These are phyloP conservation scores for Amphipoea oculea DNA, from an alignment of 2,888 invertebrate species.

Conservation along the genomic window DNA sequence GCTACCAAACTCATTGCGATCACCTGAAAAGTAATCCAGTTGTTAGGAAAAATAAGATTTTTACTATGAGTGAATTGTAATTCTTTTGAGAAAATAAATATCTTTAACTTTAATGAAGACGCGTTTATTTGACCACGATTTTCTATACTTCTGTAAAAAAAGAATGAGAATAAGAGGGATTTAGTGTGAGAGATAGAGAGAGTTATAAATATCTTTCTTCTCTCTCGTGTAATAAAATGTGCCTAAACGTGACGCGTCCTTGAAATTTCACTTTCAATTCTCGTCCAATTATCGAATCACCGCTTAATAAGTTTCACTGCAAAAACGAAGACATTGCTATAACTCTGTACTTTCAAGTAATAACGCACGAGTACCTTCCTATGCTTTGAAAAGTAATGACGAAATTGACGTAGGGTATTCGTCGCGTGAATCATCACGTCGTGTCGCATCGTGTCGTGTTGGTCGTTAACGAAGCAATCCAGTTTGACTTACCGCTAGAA, in stretches of 20 bases:
- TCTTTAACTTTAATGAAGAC: too few species aligned
- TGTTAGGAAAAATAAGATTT: neutral
- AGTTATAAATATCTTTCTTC: neutral
- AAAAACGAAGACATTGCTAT: neutral
- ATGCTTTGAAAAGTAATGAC: neutral
- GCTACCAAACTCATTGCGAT: slow-evolving; percentile 61
- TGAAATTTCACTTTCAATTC: neutral
- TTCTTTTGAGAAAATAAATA: too few species aligned
- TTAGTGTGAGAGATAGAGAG: neutral
- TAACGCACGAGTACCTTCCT: neutral
- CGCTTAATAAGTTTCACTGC: neutral
- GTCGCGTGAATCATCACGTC: neutral
- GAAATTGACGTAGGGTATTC: neutral
- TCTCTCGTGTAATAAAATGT: neutral
- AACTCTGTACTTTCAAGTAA: neutral
- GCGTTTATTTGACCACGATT: neutral
- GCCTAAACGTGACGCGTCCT: neutral
- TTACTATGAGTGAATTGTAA: too few species aligned
- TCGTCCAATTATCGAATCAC: neutral
- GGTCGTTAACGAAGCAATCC: neutral
- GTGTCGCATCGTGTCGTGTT: neutral
- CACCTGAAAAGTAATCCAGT: slow-evolving; percentile 63
- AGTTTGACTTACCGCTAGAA: slow-evolving; percentile 34
- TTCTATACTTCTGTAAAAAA: neutral
- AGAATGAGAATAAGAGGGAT: neutral